phyloP scores from a whole-genome alignment of 37 sponge, comb jelly and placozoan species.

The Ianthella basta region DNA sequence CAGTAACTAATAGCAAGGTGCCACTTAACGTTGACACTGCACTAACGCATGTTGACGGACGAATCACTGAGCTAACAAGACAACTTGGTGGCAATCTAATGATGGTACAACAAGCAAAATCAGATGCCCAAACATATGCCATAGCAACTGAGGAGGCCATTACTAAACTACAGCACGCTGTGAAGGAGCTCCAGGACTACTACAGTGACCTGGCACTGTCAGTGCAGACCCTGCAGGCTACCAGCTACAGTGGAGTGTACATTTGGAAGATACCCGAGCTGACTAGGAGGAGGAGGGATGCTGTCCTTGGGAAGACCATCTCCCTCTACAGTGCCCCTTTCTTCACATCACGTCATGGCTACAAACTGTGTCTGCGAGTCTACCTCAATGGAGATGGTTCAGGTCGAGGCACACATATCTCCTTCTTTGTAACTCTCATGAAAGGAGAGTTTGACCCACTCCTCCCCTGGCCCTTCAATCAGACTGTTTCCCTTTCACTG shows the following conservation, averaged over 20 bases:
- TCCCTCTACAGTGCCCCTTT: conserved; percentile 90
- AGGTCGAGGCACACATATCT: conserved; percentile 71
- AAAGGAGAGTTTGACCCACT: conserved; percentile 88
- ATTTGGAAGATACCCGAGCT: conserved; percentile 87
- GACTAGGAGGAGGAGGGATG: conserved; percentile 60
- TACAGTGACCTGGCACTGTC: conserved; percentile 57
- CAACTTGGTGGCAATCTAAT: conserved; percentile 11
- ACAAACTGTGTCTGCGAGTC: conserved; percentile 79
- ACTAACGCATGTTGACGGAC: neutral
- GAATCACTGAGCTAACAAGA: neutral
- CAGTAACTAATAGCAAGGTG: no score
- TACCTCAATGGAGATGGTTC: conserved; percentile 88
- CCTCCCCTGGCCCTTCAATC: conserved; percentile 80
- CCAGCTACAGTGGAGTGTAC: conserved; percentile 66
- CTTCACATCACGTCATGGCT: conserved; percentile 80
- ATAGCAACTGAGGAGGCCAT: conserved; percentile 31
- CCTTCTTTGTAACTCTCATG: conserved; percentile 84
- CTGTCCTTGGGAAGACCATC: conserved; percentile 62
- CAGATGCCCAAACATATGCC: neutral
- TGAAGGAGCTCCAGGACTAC: conserved; percentile 58
- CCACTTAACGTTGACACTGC: neutral
- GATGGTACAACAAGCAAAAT: neutral
- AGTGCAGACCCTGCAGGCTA: conserved; percentile 74
- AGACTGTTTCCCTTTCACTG: conserved; percentile 69
- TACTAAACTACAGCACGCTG: conserved; percentile 36